A percentile compares a stretch with the other conserved stretches of the same genome.
phyloP scores from a whole-genome alignment of 2,113 vertebrate genomes.

The Jacana jacana region DNA sequence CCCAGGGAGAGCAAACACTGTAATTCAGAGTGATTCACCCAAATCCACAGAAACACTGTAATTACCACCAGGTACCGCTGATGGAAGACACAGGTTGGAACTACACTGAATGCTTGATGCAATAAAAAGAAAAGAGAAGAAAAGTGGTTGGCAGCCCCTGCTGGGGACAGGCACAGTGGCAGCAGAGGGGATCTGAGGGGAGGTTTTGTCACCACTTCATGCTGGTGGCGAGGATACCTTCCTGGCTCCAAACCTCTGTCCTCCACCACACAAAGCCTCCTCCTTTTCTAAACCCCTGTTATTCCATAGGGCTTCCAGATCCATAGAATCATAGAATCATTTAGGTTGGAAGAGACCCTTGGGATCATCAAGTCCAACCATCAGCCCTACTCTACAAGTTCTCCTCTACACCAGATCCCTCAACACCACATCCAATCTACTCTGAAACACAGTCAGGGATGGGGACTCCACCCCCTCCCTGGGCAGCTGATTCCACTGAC shows the following conservation, averaged over 20 bases:
- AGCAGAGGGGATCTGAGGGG: not conserved
- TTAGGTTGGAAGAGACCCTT: too few species aligned
- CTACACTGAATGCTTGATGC: rapidly evolving
- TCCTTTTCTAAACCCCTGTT: not conserved
- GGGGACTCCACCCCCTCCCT: too few species aligned
- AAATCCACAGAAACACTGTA: not conserved
- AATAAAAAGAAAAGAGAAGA: not conserved
- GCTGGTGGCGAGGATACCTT: not conserved
- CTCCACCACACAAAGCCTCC: not conserved
- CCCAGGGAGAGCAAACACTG: not conserved
- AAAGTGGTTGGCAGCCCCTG: not conserved
- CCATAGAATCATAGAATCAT: too few species aligned
- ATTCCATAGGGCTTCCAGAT: not conserved
- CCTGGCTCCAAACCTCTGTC: not conserved
- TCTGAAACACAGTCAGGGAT: too few species aligned
- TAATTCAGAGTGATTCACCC: not conserved
- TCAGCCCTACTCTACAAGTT: too few species aligned
- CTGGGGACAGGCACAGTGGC: not conserved
- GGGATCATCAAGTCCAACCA: too few species aligned
- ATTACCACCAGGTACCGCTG: not conserved
- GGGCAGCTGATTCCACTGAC: too few species aligned
- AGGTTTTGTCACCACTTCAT: not conserved
- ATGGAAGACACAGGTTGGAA: not conserved
- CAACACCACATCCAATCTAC: too few species aligned
- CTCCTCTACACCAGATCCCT: too few species aligned